A percentile compares a stretch with the other conserved stretches of the same genome.
Conservation (phyloP, 2,113 vertebrate species). For the Orthochromis indermauri region DNA sequence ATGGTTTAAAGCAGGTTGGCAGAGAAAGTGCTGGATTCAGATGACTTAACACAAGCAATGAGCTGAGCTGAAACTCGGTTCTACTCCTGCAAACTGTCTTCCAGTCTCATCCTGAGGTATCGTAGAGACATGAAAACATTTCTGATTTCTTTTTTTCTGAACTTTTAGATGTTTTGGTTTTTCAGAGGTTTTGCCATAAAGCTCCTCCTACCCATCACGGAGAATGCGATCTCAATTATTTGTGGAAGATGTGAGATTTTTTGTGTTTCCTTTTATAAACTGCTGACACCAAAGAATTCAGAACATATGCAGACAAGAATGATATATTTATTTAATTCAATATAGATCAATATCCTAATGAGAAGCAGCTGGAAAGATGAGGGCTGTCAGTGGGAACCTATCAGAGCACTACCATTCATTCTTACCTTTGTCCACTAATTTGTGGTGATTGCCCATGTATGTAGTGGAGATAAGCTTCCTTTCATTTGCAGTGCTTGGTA, state of each 20-base stretch:
- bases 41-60: conserved; percentile 19
- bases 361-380: neutral
- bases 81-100: neutral
- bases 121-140: neutral
- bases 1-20: neutral
- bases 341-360: neutral
- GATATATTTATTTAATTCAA: neutral
- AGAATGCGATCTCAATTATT: neutral
- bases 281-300: neutral
- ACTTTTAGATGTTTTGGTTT: neutral
- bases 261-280: neutral
- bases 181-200: neutral
- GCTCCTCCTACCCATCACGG: neutral
- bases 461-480: neutral
- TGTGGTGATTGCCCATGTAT: neutral
- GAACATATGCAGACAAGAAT: neutral
- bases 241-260: neutral
- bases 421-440: neutral
- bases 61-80: conserved; percentile 12
- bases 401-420: neutral
- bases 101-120: neutral
- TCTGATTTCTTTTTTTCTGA: neutral
- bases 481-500: neutral
- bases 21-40: conserved; percentile 6
- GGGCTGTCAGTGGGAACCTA: neutral